Conservation (phyloP, 2,888 invertebrate genomes). For the Clanis bilineata region DNA sequence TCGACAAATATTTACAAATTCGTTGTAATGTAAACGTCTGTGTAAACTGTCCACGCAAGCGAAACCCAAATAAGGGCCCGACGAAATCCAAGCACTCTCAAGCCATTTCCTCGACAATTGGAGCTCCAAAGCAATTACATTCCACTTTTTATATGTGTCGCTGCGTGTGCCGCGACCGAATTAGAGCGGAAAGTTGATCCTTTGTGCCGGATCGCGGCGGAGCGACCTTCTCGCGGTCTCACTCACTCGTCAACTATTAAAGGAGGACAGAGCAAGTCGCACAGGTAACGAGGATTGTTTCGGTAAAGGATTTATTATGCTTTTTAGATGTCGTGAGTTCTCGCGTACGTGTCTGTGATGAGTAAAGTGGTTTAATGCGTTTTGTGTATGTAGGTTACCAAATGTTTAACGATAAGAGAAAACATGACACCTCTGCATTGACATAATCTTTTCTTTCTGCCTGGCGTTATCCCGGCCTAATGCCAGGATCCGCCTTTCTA, state of each 20-base stretch:
- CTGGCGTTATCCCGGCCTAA: too few species aligned
- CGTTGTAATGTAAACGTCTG: background rate
- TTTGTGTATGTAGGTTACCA: background rate
- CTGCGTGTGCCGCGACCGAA: background rate
- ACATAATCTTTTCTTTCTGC: too few species aligned
- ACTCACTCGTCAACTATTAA: background rate
- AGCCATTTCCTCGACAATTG: constrained; percentile 6
- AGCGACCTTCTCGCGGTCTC: background rate
- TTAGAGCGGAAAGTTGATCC: constrained; percentile 13
- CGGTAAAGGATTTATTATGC: background rate
- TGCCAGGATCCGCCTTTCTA: too few species aligned
- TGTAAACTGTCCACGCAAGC: background rate
- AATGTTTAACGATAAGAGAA: background rate
- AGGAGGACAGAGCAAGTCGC: background rate
- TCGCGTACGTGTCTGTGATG: background rate
- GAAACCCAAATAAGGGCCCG: background rate
- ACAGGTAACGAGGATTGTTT: constrained; percentile 7
- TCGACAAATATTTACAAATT: too few species aligned
- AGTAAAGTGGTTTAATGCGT: background rate
- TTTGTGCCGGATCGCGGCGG: constrained; percentile 1
- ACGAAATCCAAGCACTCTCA: constrained; percentile 7
- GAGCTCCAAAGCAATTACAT: constrained; percentile 1
- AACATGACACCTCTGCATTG: background rate
- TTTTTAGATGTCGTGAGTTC: background rate
- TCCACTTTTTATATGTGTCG: constrained; percentile 10